Evolutionary conservation across 2,113 vertebrate species (phyloP).

Genomic region (Pterophyllum scalare): DNA sequence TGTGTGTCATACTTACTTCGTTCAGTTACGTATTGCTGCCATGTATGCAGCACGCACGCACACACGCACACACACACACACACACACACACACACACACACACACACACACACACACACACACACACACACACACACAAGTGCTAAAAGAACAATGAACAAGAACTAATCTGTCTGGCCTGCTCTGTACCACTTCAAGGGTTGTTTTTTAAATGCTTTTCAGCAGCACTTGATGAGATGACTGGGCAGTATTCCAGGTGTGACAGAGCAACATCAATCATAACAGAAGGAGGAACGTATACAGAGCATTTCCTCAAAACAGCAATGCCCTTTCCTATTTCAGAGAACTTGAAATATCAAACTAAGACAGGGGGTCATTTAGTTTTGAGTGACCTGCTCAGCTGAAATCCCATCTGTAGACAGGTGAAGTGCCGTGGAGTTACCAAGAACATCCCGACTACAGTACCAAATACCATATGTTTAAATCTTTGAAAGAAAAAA

Average conservation of each 20-base stretch:
- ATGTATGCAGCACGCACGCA: background rate
- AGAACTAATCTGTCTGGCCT: background rate
- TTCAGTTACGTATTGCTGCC: too few relatives aligned
- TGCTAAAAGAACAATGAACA: background rate
- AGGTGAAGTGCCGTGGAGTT: background rate
- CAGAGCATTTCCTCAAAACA: background rate
- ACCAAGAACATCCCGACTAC: background rate
- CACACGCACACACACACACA: background rate
- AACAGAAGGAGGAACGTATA: background rate
- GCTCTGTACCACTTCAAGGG: background rate
- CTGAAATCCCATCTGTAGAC: background rate
- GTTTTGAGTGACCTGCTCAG: slow-evolving; percentile 5
- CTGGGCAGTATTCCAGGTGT: background rate
- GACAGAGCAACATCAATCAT: slow-evolving; percentile 16
- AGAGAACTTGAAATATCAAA: background rate
- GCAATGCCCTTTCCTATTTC: background rate
- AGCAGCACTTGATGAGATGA: slow-evolving; percentile 10
- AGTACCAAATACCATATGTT: background rate
- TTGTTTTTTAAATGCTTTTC: background rate
- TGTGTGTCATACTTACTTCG: too few relatives aligned
- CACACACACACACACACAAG: background rate
- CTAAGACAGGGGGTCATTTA: slow-evolving; percentile 3
- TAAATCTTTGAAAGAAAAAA: background rate
- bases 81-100: background rate
- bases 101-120: background rate